Evolutionary conservation across 2,113 vertebrate genomes (phyloP), one percentile per base, ranked within the genome.

Genomic region (Gallinago undulata): DNA sequence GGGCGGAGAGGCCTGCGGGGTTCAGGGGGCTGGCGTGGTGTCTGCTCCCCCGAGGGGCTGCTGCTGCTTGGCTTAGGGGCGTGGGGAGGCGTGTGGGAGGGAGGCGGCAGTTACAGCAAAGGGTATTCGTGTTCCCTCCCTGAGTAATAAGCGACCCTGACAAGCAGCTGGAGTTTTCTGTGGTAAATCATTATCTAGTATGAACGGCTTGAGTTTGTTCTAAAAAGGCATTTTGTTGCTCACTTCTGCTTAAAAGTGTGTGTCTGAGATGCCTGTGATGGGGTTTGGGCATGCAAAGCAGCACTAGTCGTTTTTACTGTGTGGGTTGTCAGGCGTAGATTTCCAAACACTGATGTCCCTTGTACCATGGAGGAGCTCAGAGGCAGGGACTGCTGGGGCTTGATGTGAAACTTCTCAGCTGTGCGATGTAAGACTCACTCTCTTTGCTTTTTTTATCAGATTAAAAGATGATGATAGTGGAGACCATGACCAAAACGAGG

Each of bases 391-490:
- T 37, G 0, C 51, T 31, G 19, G 35, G 30, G 11, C 41, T 94
- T 37, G 81, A 18, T 31, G 3, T n/a, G 70, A 37, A 45, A 25
- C 5, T 53, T 37, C 25, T 93, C 45, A n/a, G 22, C 75, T 56
- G 33, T 9, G 17, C 9, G 7, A 27, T 43, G 6, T 6, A 57
- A 73, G 14, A 60, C 37, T 80, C 30, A 6, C 62, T 75, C 12
- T 41, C 39, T 90, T 68, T 81, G 30, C 55, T 84, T 7, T 60
- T 77, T 45, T 62, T 37, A 55, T 80, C 66, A 98, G 98, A 96
- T 96, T 98, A 96, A 98, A 98, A 97, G 98, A 98, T 96, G 98
- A 98, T 43, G 98, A 98, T 89, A 98, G 98, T 59, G 98, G 98
- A 95, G 98, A 98, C 94, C 98, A 98, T 90, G 98, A 98, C 95